These are phyloP conservation scores for Austrolebias charrua DNA, from an alignment of 2,797 vertebrate species.

Conservation along the genomic window DNA sequence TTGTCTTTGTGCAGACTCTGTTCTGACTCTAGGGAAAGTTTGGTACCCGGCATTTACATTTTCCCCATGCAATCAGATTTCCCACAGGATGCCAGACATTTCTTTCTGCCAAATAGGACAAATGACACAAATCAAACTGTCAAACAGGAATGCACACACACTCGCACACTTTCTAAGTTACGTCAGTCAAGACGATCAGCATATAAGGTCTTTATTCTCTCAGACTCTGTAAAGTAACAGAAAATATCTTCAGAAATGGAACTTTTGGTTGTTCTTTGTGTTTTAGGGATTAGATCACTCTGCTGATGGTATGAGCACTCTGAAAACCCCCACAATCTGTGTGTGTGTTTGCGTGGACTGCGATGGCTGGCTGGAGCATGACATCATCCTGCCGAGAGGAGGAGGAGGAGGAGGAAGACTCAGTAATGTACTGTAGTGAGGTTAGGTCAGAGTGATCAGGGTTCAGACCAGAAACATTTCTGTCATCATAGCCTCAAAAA, in stretches of 20 bases:
- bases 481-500: neutral
- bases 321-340: slow-evolving; percentile 5
- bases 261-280: neutral
- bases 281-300: slow-evolving; percentile 11
- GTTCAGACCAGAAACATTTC: neutral
- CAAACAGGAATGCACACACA: slow-evolving; percentile 21
- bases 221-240: neutral
- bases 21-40: neutral
- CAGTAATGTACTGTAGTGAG: slow-evolving; percentile 9
- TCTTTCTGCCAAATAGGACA: slow-evolving; percentile 21
- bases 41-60: neutral
- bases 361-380: slow-evolving; percentile 40
- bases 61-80: slow-evolving; percentile 8
- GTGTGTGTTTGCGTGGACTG: slow-evolving; percentile 3
- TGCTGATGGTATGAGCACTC: slow-evolving; percentile 1
- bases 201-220: slow-evolving; percentile 3
- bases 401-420: slow-evolving; percentile 15
- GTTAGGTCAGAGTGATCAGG: slow-evolving; percentile 5
- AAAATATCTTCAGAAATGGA: neutral
- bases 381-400: slow-evolving; percentile 42
- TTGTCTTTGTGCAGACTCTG: neutral
- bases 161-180: slow-evolving; percentile 1
- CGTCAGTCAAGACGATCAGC: neutral
- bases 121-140: slow-evolving; percentile 26
- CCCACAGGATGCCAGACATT: slow-evolving; percentile 37